Percentiles rank a stretch among this genome's conserved stretches.
These are phyloP conservation scores for Drosophila rufa DNA, from an alignment of 1,140 invertebrate genomes.

Conservation along the genomic window DNA sequence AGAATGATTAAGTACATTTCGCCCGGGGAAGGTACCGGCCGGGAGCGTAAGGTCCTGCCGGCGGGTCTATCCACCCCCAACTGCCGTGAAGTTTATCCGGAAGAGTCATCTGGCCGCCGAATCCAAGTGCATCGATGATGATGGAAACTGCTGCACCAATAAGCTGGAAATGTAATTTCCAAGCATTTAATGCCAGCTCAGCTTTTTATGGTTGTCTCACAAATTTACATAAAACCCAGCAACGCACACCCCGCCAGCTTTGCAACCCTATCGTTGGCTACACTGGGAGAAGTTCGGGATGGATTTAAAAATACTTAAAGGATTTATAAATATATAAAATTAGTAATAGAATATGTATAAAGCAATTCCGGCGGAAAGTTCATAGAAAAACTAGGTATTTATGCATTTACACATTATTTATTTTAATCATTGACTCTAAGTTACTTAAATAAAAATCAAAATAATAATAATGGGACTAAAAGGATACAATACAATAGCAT, in stretches of 20 bases:
- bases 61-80: conserved; percentile 18
- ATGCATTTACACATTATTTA: too few relatives aligned
- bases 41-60: conserved; percentile 10
- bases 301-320: too few relatives aligned
- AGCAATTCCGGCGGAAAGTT: not conserved
- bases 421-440: too few relatives aligned
- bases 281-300: conserved; percentile 13
- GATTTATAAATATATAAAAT: too few relatives aligned
- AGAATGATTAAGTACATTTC: conserved; percentile 84
- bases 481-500: too few relatives aligned
- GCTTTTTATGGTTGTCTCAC: conserved; percentile 66
- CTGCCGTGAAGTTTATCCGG: conserved; percentile 10
- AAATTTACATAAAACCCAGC: conserved; percentile 48
- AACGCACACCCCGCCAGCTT: conserved; percentile 31
- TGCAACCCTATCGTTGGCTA: conserved; percentile 56
- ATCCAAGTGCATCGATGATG: conserved; percentile 30
- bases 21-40: conserved; percentile 44
- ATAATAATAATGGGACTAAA: too few relatives aligned
- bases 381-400: too few relatives aligned
- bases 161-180: conserved; percentile 46
- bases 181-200: conserved; percentile 56
- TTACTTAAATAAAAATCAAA: too few relatives aligned
- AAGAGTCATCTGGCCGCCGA: conserved; percentile 45
- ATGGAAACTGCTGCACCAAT: conserved; percentile 45
- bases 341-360: not conserved